These are phyloP conservation scores for Rhyacichthys aspro DNA, from an alignment of 2,797 vertebrate genomes.

Conservation along the genomic window DNA sequence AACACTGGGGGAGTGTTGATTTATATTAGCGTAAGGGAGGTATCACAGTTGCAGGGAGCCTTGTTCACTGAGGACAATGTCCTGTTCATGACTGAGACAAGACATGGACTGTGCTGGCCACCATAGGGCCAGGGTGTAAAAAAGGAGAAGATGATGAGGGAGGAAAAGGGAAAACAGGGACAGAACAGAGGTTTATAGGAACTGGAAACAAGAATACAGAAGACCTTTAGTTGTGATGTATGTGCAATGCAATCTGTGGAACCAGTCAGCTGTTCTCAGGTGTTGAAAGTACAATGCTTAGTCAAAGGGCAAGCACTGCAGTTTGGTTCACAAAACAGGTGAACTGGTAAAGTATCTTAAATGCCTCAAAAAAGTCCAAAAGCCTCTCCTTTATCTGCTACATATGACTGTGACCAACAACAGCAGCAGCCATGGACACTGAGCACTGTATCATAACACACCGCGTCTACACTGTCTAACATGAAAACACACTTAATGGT, in stretches of 20 bases:
- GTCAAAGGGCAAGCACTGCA: no score
- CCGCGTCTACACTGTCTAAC: slow-evolving; percentile 27
- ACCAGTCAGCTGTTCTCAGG: no score
- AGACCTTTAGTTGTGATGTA: no score
- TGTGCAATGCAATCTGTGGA: no score
- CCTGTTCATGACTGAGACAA: slow-evolving; percentile 73
- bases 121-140: slow-evolving; percentile 57
- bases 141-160: slow-evolving; percentile 40
- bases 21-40: slow-evolving; percentile 54
- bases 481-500: slow-evolving; percentile 51
- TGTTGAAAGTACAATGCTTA: no score
- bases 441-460: not conserved
- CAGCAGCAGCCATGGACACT: not conserved
- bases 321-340: no score
- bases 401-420: not conserved
- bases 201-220: slow-evolving; percentile 15
- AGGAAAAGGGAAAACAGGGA: slow-evolving; percentile 4
- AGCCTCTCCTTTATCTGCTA: not conserved
- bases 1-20: slow-evolving; percentile 60
- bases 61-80: slow-evolving; percentile 67
- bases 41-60: slow-evolving; percentile 47
- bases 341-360: no score
- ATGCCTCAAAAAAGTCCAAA: no score
- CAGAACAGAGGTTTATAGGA: slow-evolving; percentile 29
- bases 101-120: slow-evolving; percentile 60